A percentile compares a stretch with the other conserved stretches of the same genome.
Conservation (phyloP, 2,113 vertebrate species). For the Meles meles region DNA sequence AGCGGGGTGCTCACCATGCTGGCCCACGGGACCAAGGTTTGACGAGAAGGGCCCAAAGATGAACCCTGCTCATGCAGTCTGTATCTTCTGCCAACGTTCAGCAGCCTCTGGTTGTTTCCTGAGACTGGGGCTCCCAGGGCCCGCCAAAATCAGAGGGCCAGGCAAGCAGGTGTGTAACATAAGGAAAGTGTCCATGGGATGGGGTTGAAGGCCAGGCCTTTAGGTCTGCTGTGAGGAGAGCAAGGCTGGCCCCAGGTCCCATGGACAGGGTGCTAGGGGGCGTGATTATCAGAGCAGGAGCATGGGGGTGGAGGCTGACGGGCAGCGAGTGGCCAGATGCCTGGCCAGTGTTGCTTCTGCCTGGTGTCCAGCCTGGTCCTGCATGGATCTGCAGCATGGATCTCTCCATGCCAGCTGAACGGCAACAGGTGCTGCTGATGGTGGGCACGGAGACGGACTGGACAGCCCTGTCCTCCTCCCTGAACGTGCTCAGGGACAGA, state of each 20-base stretch:
- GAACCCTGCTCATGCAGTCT: background rate
- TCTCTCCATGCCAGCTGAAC: background rate
- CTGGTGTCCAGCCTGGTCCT: background rate
- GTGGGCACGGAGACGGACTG: background rate
- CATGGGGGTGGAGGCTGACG: background rate
- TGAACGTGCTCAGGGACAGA: background rate
- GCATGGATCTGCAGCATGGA: accelerated
- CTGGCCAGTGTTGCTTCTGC: background rate
- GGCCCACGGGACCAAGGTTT: background rate
- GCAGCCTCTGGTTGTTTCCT: background rate
- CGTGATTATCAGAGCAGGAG: background rate
- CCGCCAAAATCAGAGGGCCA: background rate
- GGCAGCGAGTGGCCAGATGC: background rate
- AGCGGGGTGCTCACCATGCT: background rate
- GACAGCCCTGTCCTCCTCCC: background rate
- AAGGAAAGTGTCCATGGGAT: background rate
- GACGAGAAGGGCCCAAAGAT: background rate
- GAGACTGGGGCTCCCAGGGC: background rate
- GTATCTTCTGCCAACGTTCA: background rate
- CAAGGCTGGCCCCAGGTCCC: background rate
- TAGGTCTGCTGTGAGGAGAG: background rate
- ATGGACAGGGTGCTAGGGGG: background rate
- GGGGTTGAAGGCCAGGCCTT: background rate
- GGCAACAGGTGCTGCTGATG: background rate
- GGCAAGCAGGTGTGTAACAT: background rate